Conservation (phyloP, 2,888 invertebrate species). For the Andrena hattorfiana region DNA sequence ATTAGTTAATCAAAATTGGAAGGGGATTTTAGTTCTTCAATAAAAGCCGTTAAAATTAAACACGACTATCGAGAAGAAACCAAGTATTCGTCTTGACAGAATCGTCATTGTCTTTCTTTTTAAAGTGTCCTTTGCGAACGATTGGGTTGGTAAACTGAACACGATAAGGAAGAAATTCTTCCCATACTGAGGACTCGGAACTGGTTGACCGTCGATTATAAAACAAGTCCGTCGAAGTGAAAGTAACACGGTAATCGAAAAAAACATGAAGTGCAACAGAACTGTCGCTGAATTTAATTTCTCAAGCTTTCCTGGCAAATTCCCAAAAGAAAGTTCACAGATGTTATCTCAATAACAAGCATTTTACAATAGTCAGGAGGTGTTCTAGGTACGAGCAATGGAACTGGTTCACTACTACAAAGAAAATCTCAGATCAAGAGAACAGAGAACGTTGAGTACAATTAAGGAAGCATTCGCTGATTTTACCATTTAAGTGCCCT, state of each 20-base stretch:
- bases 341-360: neutral
- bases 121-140: slow-evolving; percentile 32
- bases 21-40: neutral
- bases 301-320: neutral
- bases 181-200: neutral
- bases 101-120: neutral
- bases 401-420: neutral
- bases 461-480: slow-evolving; percentile 15
- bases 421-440: neutral
- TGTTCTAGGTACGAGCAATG: neutral
- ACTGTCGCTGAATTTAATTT: neutral
- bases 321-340: slow-evolving; percentile 1
- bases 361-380: neutral
- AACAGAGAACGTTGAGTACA: neutral
- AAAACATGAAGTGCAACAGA: neutral
- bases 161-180: neutral
- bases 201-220: neutral
- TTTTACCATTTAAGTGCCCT: slow-evolving; percentile 35
- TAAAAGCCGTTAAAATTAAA: neutral
- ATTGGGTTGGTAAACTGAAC: neutral
- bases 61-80: no score
- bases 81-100: neutral
- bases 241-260: neutral
- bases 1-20: neutral
- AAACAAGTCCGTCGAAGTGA: neutral